Evolutionary conservation across 2,888 invertebrate species (phyloP), one percentile per base, ranked within the genome.

Genomic region (Acrobasis suavella): DNA sequence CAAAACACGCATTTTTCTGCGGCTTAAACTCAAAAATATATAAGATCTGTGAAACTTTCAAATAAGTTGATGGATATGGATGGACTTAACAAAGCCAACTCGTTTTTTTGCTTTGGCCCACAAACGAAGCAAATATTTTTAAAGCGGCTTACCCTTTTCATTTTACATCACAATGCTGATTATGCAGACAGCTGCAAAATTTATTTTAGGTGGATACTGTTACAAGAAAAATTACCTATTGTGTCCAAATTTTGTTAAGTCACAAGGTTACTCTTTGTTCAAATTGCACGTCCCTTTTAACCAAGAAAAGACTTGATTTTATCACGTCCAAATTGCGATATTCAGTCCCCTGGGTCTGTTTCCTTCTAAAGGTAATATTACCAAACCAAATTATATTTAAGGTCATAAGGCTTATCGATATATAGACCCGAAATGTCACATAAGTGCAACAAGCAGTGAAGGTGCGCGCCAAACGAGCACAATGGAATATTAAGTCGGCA

Each of bases 401-500:
- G 56, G 56, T 42, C 56, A 56, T 42, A 42, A 56, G 56, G 46
- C 56, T 56, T 56, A 56, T 56, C 17, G 39, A 56, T 46, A 56
- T 14, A 22, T 12, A 68, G 68, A 56, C 54, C 64, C 62, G 69
- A 71, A 72, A 70, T 72, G 71, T 72, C 74, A 71, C 64, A 66
- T 65, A 66, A 65, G 64, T 66, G 60, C 64, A 60, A 59, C 38
- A 38, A 64, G 64, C 65, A 58, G 73, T 71, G 75, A 80, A 80
- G 80, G 81, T 78, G 73, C 77, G 72, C 72, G 69, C 68, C 17
- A 46, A 56, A 70, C 73, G 71, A 69, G 71, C 74, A 86, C 84
- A 86, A 86, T 85, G 77, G 85, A 83, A 83, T 84, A 85, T 83
- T 87, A 83, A 75, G 78, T 78, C 68, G 73, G 74, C 65, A 86